These are phyloP conservation scores for Nothobranchius kuhntae DNA, from an alignment of 2,113 vertebrate species.

Conservation along the genomic window DNA sequence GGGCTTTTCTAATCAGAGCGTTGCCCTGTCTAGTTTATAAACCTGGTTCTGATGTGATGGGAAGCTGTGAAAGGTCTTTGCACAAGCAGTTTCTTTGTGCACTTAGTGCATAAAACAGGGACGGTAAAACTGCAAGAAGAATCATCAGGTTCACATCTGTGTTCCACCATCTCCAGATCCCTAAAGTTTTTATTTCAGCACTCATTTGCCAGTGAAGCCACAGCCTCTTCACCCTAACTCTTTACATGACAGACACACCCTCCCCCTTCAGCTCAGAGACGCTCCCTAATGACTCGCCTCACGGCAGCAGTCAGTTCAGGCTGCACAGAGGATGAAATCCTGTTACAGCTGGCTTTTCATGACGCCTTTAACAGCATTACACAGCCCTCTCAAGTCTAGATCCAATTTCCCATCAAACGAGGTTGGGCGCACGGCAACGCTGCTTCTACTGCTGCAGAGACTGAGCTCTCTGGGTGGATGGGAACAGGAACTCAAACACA, in stretches of 20 bases:
- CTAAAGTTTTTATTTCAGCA: neutral
- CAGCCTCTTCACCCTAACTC: neutral
- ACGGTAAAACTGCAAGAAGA: too few species aligned
- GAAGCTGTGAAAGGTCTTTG: too few species aligned
- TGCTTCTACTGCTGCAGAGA: conserved; percentile 19
- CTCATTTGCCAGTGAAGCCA: neutral
- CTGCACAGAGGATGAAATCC: conserved; percentile 66
- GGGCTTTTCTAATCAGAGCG: too few species aligned
- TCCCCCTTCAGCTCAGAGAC: conserved; percentile 3
- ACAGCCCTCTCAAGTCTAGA: conserved; percentile 64
- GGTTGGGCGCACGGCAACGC: conserved; percentile 34
- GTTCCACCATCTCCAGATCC: too few species aligned
- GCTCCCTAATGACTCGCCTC: conserved; percentile 69
- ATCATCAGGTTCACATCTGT: too few species aligned
- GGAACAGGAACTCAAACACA: conserved; percentile 53
- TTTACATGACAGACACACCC: too few species aligned
- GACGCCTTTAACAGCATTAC: conserved; percentile 73
- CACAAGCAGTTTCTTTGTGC: too few species aligned
- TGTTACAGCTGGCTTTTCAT: conserved; percentile 73
- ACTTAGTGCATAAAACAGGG: too few species aligned
- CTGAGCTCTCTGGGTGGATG: conserved; percentile 36
- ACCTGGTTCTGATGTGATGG: too few species aligned
- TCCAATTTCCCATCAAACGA: conserved; percentile 73
- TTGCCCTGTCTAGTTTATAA: too few species aligned
- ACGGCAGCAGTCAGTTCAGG: conserved; percentile 58